Conservation (phyloP, 2,113 vertebrate species). For the Channa maculata region DNA sequence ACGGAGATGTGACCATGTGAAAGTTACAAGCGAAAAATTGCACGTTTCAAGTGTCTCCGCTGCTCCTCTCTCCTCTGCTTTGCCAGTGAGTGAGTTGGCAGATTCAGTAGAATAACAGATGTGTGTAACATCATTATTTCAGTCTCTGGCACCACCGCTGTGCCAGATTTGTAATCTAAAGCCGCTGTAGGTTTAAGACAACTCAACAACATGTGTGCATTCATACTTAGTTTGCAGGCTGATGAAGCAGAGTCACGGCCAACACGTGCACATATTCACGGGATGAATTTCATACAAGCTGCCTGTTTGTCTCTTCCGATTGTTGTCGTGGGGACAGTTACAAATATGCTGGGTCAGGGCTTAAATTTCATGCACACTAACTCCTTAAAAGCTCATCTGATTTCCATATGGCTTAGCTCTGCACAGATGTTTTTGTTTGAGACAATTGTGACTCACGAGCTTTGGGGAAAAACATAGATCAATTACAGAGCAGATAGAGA, state of each 20-base stretch:
- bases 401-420: background rate
- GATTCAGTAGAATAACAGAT: slow-evolving; percentile 35
- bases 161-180: slow-evolving; percentile 31
- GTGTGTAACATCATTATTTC: slow-evolving; percentile 34
- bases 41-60: background rate
- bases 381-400: background rate
- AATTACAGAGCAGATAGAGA: background rate
- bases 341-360: background rate
- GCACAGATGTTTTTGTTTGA: background rate
- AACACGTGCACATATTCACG: background rate
- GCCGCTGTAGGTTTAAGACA: slow-evolving; percentile 28
- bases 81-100: slow-evolving; percentile 24
- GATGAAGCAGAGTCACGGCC: background rate
- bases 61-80: background rate
- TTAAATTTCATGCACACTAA: background rate
- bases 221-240: background rate
- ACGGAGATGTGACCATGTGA: slow-evolving; percentile 46
- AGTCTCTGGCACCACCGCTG: slow-evolving; percentile 23
- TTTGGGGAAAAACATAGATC: background rate
- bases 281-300: background rate
- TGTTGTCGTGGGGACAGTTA: background rate
- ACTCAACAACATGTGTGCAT: slow-evolving; percentile 19
- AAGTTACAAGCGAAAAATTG: slow-evolving; percentile 19
- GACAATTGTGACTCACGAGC: background rate
- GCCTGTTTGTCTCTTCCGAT: background rate